Base-by-base conservation (phyloP, 2,888 invertebrate genomes). In the Xestia c-nigrum region DNA sequence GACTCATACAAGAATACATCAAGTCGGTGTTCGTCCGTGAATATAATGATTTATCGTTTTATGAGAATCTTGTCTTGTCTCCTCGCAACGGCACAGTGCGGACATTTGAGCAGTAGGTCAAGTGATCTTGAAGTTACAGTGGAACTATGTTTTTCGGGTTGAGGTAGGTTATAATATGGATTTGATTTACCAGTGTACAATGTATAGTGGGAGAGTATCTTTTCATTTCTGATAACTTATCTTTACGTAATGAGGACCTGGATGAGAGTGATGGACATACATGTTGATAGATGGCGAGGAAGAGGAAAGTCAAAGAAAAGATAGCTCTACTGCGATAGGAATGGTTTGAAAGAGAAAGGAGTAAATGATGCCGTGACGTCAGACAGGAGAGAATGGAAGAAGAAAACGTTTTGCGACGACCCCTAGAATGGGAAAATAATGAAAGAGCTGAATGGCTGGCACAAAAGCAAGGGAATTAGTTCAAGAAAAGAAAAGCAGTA, bases 41-140 rank as follows among this genome's bases (percentile, higher is more conserved):
- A 71, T 79, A 40, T n/a, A 79, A 55, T 79, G 79, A 71, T 77
- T 71, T 50, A 79, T 71, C 10, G 47, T 57, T 78, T 40, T 61
- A 52, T 6, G 64, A 72, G 43, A 79, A 79, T 79, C 43, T 79
- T 79, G 70, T 78, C 70, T 63, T 63, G 55, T 77, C 61, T 52
- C 19, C 61, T 52, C 19, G 7, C 46, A 5, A 24, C 47, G 71
- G 31, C 72, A 72, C 64, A 72, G 72, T 72, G 3, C 31, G 43
- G 19, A n/a, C 64, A 3, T 57, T 47, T 38, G 21, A 38, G n/a
- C 77, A 78, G 77, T 79, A 78, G 16, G 64, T 57, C 47, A 47
- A 78, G 61, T 61, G 46, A 46, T 38, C 46, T 31, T 50, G 47
- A 73, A 40, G 16, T 24, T 43, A 16, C 10, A 0, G 31, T 55